Percentiles rank a stretch among this genome's conserved stretches.
These are phyloP conservation scores for Saccostrea glomerata DNA, from an alignment of 1,140 invertebrate genomes.

Conservation along the genomic window DNA sequence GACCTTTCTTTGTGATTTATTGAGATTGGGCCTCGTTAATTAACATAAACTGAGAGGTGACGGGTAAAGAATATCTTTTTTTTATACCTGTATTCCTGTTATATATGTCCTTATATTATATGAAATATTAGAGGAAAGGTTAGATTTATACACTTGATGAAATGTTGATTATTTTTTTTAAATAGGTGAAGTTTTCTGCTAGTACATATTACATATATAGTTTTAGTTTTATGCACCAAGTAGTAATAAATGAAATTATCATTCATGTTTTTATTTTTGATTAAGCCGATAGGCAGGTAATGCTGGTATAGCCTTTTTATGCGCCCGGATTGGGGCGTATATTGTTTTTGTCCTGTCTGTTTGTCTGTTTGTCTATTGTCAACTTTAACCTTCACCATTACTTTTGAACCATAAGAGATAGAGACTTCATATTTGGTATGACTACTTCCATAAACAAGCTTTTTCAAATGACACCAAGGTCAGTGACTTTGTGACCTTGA, in stretches of 20 bases:
- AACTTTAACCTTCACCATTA: too few species aligned
- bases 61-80: neutral
- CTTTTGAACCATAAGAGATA: too few species aligned
- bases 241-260: constrained; percentile 10
- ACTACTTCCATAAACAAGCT: too few species aligned
- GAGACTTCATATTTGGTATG: too few species aligned
- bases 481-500: too few species aligned
- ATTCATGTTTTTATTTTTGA: neutral
- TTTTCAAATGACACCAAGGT: too few species aligned
- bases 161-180: constrained; percentile 3
- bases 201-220: neutral
- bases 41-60: neutral
- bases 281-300: neutral
- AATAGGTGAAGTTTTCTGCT: neutral
- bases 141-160: constrained; percentile 19
- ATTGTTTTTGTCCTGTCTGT: too few species aligned
- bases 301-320: neutral
- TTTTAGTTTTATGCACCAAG: constrained; percentile 20
- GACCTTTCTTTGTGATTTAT: too few species aligned
- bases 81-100: neutral
- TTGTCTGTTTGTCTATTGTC: too few species aligned
- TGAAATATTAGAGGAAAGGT: neutral
- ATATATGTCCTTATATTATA: neutral
- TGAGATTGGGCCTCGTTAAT: neutral
- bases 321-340: too few species aligned